Evolutionary conservation across 2,113 vertebrate genomes (phyloP).

Genomic region (Megatriorchis doriae): DNA sequence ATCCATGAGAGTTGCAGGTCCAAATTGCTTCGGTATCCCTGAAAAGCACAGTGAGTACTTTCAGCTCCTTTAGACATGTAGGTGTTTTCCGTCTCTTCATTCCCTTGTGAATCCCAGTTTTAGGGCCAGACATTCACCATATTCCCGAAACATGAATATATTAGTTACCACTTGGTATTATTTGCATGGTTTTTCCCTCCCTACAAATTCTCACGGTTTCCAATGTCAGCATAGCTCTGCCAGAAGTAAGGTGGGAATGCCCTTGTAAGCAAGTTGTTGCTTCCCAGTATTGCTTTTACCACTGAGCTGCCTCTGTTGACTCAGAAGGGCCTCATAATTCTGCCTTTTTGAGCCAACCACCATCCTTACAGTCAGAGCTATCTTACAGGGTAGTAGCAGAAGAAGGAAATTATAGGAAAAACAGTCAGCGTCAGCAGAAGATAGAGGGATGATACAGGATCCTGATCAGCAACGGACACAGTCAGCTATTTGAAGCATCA

Average conservation of each 20-base stretch:
- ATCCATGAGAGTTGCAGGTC: neutral
- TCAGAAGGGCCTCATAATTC: neutral
- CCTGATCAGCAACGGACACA: neutral
- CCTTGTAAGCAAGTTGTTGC: neutral
- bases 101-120: constrained; percentile 2
- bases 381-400: neutral
- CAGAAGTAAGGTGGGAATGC: neutral
- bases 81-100: neutral
- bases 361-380: neutral
- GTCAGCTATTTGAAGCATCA: neutral
- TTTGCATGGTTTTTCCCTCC: constrained; percentile 12
- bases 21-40: neutral
- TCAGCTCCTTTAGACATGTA: neutral
- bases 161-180: neutral
- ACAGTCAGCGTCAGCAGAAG: neutral
- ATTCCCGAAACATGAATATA: neutral
- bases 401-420: neutral
- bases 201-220: constrained; percentile 16
- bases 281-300: neutral
- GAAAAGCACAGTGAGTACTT: neutral
- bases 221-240: neutral
- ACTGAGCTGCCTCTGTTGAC: neutral
- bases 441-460: neutral
- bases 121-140: neutral
- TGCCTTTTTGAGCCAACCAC: neutral